Conservation (phyloP, 2,888 invertebrate species). For the Eremobia ochroleuca region DNA sequence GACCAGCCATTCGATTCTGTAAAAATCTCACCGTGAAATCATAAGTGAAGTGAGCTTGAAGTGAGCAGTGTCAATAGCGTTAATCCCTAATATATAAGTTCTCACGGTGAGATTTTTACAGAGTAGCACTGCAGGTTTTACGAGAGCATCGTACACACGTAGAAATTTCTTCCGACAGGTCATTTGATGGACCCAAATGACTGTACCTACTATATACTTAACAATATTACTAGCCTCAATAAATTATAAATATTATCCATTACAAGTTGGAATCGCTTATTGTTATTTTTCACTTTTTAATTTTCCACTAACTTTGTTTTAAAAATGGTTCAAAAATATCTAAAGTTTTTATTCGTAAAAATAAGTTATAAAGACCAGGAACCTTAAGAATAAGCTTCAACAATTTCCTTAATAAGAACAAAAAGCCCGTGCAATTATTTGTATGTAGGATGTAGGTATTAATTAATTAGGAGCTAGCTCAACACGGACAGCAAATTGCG, state of each 20-base stretch:
- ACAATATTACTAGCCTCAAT: background rate
- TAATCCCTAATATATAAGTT: too few species aligned
- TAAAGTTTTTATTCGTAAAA: background rate
- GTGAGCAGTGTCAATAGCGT: too few species aligned
- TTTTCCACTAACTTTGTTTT: background rate
- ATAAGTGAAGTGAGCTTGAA: too few species aligned
- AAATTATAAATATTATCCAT: background rate
- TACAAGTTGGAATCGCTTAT: background rate
- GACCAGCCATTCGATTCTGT: too few species aligned
- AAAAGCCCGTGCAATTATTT: slow-evolving; percentile 67
- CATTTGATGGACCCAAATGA: too few species aligned
- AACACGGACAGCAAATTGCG: slow-evolving; percentile 75
- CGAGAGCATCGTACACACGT: too few species aligned
- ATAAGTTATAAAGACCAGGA: background rate
- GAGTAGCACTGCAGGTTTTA: too few species aligned
- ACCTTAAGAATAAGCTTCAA: slow-evolving; percentile 18
- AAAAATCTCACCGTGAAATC: too few species aligned
- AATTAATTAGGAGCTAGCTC: slow-evolving; percentile 76
- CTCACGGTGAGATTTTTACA: too few species aligned
- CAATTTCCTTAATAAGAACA: slow-evolving; percentile 43
- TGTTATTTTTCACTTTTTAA: background rate
- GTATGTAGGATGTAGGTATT: slow-evolving; percentile 73
- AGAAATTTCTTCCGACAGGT: background rate
- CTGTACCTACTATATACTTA: background rate
- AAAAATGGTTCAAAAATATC: background rate